Evolutionary conservation across 2,113 vertebrate species (phyloP).

Genomic region (Vulpes vulpes): DNA sequence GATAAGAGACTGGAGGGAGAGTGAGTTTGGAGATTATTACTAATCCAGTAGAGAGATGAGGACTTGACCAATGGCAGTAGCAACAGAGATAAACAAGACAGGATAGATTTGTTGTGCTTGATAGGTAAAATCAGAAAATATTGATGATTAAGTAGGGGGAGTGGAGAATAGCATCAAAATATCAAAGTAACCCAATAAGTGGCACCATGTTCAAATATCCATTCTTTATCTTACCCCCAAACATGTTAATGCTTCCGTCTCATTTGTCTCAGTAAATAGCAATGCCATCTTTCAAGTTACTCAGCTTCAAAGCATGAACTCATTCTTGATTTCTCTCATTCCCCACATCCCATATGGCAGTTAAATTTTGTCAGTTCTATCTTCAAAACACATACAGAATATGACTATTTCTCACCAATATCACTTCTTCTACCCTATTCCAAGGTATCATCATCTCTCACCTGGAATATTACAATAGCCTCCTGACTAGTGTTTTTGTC

Average conservation of each 20-base stretch:
- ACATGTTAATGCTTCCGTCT: background rate
- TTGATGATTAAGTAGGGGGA: background rate
- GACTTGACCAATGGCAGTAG: background rate
- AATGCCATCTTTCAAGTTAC: background rate
- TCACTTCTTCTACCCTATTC: background rate
- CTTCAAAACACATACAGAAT: background rate
- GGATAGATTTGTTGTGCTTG: background rate
- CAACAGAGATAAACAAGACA: background rate
- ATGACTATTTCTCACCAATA: background rate
- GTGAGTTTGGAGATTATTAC: background rate
- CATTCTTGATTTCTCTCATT: background rate
- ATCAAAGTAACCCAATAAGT: background rate
- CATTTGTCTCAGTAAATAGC: background rate
- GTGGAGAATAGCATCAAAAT: background rate
- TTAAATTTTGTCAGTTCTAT: background rate
- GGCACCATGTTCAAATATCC: background rate
- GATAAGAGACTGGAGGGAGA: background rate
- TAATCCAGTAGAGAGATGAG: background rate
- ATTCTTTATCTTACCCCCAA: background rate
- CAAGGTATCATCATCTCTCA: background rate
- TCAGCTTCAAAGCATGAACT: background rate
- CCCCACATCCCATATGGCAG: background rate
- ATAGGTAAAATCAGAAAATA: conserved; percentile 19
- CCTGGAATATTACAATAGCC: background rate
- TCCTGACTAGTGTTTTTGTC: background rate